Evolutionary conservation across 2,113 vertebrate species (phyloP).

Genomic region (Anser brachyrhynchus): DNA sequence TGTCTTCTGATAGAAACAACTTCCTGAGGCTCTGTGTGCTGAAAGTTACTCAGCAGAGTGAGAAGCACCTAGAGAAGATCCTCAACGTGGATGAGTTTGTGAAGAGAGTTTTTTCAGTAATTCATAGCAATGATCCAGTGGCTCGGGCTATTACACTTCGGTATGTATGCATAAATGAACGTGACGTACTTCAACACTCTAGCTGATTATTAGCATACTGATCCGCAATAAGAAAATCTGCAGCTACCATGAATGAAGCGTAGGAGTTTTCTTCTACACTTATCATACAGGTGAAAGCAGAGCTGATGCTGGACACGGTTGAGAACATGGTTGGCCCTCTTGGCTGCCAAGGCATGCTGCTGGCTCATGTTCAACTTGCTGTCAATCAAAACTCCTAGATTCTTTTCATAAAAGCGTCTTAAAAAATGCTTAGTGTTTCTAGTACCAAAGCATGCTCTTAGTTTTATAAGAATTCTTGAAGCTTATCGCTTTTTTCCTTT

Average conservation of each 20-base stretch:
- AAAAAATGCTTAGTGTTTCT: background rate
- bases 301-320: background rate
- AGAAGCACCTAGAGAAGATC: constrained; percentile 98
- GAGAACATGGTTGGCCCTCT: no score
- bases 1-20: constrained; percentile 86
- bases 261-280: accelerated
- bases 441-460: background rate
- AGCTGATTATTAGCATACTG: background rate
- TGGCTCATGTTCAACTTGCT: no score
- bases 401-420: background rate
- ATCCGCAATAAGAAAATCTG: background rate
- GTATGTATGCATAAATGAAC: constrained; percentile 64
- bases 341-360: no score
- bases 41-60: constrained; percentile 98
- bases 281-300: background rate
- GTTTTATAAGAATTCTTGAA: background rate
- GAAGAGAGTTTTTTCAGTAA: constrained; percentile 97
- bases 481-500: background rate
- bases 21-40: constrained; percentile 95
- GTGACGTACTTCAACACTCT: background rate
- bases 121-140: constrained; percentile 97
- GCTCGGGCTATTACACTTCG: constrained; percentile 95
- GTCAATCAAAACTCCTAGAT: no score
- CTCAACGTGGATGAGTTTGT: constrained; percentile 98
- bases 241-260: background rate